Conservation (phyloP, 2,797 vertebrate genomes). For the Enteromius paludinosus region DNA sequence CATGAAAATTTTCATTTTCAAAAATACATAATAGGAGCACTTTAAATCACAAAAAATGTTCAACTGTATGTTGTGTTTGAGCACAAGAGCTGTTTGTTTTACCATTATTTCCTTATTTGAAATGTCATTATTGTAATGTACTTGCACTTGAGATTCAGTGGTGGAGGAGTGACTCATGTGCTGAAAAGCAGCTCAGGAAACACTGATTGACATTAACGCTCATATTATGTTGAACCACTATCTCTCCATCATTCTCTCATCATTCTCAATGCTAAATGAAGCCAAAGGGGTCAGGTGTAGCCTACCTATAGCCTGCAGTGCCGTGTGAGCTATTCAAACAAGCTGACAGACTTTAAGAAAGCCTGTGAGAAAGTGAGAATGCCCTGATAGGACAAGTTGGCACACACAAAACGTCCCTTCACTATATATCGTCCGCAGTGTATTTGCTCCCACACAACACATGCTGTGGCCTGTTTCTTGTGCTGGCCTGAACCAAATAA, state of each 20-base stretch:
- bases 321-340: conserved; percentile 9
- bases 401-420: conserved; percentile 17
- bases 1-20: too few species aligned
- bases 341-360: conserved; percentile 16
- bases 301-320: neutral
- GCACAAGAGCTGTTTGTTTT: neutral
- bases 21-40: too few species aligned
- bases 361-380: conserved; percentile 2
- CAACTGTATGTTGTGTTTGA: neutral
- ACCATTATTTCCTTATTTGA: neutral
- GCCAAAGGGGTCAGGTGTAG: conserved; percentile 1
- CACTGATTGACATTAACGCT: neutral
- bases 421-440: conserved; percentile 24
- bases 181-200: neutral
- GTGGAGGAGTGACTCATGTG: neutral
- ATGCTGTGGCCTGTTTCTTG: conserved; percentile 40
- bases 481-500: conserved; percentile 38
- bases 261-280: neutral
- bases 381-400: conserved; percentile 17
- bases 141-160: neutral
- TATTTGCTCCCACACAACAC: conserved; percentile 49
- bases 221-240: neutral
- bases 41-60: neutral
- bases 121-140: neutral
- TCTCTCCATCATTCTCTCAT: neutral